These are phyloP conservation scores for Zaprionus africanus DNA, from an alignment of 1,140 invertebrate genomes.

Conservation along the genomic window DNA sequence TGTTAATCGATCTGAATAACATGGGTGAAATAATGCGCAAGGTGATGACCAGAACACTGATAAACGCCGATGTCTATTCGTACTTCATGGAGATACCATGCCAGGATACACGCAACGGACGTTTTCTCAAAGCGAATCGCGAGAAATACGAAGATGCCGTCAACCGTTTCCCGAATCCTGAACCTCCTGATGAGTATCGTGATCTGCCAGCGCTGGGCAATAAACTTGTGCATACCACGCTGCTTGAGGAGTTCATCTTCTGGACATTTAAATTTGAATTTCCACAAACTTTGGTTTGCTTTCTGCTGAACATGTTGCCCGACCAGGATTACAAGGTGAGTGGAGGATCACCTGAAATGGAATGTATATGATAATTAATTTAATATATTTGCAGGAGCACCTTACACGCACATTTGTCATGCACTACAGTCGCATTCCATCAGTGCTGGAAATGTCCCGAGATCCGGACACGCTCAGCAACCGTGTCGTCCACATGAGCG, in stretches of 20 bases:
- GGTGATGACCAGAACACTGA: slow-evolving; percentile 95
- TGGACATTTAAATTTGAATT: slow-evolving; percentile 99
- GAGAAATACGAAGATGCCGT: slow-evolving; percentile 92
- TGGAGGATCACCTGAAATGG: not conserved
- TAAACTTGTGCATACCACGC: slow-evolving; percentile 92
- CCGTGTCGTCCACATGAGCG: slow-evolving; percentile 98
- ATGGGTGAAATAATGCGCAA: slow-evolving; percentile 97
- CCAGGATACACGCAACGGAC: slow-evolving; percentile 88
- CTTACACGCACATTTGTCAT: slow-evolving; percentile 97
- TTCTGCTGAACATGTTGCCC: slow-evolving; percentile 97
- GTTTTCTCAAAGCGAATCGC: slow-evolving; percentile 90
- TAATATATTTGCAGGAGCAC: slow-evolving; percentile 88
- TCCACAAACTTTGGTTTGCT: slow-evolving; percentile 97
- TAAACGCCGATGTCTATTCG: slow-evolving; percentile 91
- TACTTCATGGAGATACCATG: slow-evolving; percentile 87
- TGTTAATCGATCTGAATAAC: slow-evolving; percentile 96
- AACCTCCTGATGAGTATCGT: slow-evolving; percentile 91
- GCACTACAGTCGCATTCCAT: slow-evolving; percentile 97
- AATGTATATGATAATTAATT: not conserved
- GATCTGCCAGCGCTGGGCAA: slow-evolving; percentile 93
- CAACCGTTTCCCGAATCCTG: slow-evolving; percentile 90
- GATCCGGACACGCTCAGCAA: slow-evolving; percentile 97
- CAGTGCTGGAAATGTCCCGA: slow-evolving; percentile 93
- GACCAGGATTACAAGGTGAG: slow-evolving; percentile 96
- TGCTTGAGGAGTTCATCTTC: slow-evolving; percentile 98